Conservation (phyloP, 2,888 invertebrate species). For the Lottia scabra region DNA sequence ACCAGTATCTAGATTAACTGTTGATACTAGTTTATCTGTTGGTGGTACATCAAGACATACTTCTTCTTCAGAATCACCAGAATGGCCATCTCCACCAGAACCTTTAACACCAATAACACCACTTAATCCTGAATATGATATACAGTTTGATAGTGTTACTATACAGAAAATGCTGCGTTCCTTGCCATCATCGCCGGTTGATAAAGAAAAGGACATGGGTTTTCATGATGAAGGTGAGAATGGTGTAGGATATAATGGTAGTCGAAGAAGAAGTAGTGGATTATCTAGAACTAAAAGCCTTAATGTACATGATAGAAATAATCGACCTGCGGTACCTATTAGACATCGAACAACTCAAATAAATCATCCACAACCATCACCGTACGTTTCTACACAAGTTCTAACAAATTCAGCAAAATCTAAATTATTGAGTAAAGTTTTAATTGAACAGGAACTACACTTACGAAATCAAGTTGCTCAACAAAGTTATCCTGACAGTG, state of each 20-base stretch:
- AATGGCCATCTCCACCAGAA: conserved; percentile 65
- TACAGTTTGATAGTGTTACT: conserved; percentile 82
- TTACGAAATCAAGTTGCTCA: conserved; percentile 48
- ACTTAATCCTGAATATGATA: conserved; percentile 52
- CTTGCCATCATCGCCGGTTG: conserved; percentile 75
- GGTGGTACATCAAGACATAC: conserved; percentile 30
- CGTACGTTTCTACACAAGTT: conserved; percentile 7
- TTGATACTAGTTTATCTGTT: conserved; percentile 22
- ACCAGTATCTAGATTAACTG: conserved; percentile 25
- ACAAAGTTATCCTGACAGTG: conserved; percentile 64
- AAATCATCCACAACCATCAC: neutral
- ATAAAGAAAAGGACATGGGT: conserved; percentile 49
- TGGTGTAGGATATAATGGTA: conserved; percentile 16
- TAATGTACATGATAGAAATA: conserved; percentile 38
- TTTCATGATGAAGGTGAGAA: conserved; percentile 51
- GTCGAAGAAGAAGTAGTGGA: conserved; percentile 20
- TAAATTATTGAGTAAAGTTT: conserved; percentile 37
- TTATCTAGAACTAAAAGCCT: conserved; percentile 41
- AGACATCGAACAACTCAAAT: conserved; percentile 4
- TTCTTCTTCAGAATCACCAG: conserved; percentile 70
- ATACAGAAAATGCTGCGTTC: conserved; percentile 94
- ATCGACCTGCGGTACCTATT: neutral
- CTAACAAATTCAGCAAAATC: conserved; percentile 33
- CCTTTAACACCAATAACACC: conserved; percentile 60
- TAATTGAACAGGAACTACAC: conserved; percentile 53